Conservation (phyloP, 2,113 vertebrate species). For the Conger conger region DNA sequence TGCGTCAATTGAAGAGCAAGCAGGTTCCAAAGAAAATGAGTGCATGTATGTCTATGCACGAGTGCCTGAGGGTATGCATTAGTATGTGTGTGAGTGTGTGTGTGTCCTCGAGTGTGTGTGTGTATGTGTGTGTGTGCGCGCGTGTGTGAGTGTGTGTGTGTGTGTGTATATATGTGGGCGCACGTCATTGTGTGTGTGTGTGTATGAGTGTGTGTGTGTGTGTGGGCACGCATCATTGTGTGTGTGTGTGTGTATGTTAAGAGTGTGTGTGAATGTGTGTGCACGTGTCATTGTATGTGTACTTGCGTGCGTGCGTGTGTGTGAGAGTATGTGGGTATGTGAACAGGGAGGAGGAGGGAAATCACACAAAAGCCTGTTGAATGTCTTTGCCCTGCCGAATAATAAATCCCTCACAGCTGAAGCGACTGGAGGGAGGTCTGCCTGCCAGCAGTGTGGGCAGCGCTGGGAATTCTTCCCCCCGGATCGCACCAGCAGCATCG, state of each 20-base stretch:
- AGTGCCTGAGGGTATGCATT: background rate
- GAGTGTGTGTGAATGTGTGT: background rate
- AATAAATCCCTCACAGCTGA: conserved; percentile 51
- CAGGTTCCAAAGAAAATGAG: background rate
- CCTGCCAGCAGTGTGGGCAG: conserved; percentile 36
- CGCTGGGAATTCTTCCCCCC: background rate
- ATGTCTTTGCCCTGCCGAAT: conserved; percentile 41
- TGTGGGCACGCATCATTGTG: background rate
- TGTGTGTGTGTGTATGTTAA: too few species aligned
- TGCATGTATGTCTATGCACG: background rate
- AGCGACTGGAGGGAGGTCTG: conserved; percentile 26
- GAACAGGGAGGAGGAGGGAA: conserved; percentile 45
- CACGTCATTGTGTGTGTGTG: background rate
- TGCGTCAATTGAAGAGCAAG: background rate
- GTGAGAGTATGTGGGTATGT: too few species aligned
- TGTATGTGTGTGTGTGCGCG: background rate
- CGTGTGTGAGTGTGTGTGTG: background rate
- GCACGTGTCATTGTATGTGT: too few species aligned
- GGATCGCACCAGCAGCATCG: background rate
- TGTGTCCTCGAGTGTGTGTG: background rate
- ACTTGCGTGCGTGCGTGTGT: background rate
- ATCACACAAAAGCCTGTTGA: conserved; percentile 45
- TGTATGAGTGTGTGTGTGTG: background rate
- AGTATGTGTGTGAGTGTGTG: background rate
- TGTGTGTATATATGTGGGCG: background rate